Evolutionary conservation across 2,888 invertebrate genomes (phyloP).

Genomic region (Palloptera scutellata): DNA sequence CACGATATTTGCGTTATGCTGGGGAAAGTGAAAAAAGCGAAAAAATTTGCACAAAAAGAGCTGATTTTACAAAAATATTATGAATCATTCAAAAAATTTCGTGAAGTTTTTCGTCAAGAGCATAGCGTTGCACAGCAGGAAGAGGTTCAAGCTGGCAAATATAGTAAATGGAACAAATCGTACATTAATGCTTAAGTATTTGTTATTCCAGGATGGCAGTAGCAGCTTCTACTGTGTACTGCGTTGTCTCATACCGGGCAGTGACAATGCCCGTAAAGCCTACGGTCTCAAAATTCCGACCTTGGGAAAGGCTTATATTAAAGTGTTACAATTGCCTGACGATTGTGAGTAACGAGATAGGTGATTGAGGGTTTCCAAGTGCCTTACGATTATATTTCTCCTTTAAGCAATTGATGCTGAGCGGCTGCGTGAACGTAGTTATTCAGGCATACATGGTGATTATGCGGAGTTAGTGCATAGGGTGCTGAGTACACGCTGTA

Average conservation of each 20-base stretch:
- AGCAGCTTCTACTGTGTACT: slow-evolving; percentile 76
- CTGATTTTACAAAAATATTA: slow-evolving; percentile 53
- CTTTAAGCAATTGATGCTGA: slow-evolving; percentile 64
- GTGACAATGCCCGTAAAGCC: slow-evolving; percentile 80
- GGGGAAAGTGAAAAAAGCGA: slow-evolving; percentile 50
- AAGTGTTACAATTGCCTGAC: slow-evolving; percentile 77
- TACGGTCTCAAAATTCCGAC: slow-evolving; percentile 85
- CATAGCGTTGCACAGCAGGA: slow-evolving; percentile 33
- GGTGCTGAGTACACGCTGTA: slow-evolving; percentile 71
- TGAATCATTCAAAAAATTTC: slow-evolving; percentile 54
- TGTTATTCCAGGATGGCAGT: slow-evolving; percentile 63
- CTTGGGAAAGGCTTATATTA: slow-evolving; percentile 75
- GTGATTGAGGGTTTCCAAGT: not conserved
- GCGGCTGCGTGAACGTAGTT: slow-evolving; percentile 48
- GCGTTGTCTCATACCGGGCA: slow-evolving; percentile 79
- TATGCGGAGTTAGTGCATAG: slow-evolving; percentile 82
- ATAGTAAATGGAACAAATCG: not conserved
- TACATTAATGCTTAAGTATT: not conserved
- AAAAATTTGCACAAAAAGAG: slow-evolving; percentile 47
- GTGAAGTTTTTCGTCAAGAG: slow-evolving; percentile 47
- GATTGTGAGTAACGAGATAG: slow-evolving; percentile 64
- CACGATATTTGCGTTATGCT: slow-evolving; percentile 55
- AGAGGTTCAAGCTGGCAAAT: slow-evolving; percentile 37
- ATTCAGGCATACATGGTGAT: slow-evolving; percentile 67
- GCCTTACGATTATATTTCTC: not conserved